Evolutionary conservation across 2,113 vertebrate genomes (phyloP).

Genomic region (Dolichallabes microphthalmus): DNA sequence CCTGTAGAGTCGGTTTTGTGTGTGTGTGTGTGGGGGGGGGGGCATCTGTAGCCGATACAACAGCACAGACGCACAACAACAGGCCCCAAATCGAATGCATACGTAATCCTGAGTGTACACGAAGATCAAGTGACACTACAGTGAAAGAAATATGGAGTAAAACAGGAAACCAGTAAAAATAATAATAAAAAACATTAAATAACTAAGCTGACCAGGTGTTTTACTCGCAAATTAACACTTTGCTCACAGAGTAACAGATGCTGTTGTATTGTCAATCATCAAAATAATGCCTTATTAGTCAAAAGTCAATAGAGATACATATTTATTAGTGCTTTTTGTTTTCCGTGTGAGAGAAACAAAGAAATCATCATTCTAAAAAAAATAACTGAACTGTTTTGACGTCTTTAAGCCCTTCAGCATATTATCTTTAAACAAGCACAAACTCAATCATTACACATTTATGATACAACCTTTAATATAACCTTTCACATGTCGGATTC

Average conservation of each 20-base stretch:
- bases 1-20: neutral
- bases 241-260: neutral
- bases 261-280: neutral
- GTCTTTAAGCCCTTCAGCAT: too few relatives aligned
- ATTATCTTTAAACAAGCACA: too few relatives aligned
- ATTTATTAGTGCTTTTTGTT: too few relatives aligned
- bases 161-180: neutral
- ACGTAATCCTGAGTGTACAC: neutral
- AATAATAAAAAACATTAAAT: neutral
- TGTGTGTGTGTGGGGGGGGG: constrained; percentile 3
- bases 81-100: neutral
- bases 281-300: neutral
- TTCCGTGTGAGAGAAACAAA: too few relatives aligned
- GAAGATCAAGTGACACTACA: neutral
- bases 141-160: neutral
- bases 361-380: too few relatives aligned
- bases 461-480: too few relatives aligned
- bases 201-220: neutral
- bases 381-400: too few relatives aligned
- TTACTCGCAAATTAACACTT: neutral
- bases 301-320: neutral
- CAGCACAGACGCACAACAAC: neutral
- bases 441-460: too few relatives aligned
- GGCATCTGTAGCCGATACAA: neutral
- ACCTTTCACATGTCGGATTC: too few relatives aligned